Base-by-base conservation (phyloP, 2,113 vertebrate genomes). In the Paratilapia polleni region DNA sequence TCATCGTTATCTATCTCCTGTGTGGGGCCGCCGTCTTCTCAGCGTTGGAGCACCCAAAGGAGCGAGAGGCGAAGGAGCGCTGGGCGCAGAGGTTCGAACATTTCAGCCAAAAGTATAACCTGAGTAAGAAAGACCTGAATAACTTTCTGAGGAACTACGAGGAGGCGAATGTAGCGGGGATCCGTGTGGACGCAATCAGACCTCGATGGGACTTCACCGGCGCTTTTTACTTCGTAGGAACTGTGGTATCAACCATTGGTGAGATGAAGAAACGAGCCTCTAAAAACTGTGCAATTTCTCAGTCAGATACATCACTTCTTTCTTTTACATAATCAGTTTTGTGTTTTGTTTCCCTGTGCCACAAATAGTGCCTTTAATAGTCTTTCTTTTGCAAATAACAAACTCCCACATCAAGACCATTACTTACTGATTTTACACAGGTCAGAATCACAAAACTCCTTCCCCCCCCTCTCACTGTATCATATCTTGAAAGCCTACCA, bases 221-320 rank as follows among this genome's bases (percentile, higher is more conserved):
- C 17, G 97, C 98, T 2, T 98, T 99, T 90, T 99, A 98, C 93
- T 99, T 99, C 94, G 98, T 98, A 89, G 97, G 97, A 68, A 99
- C 98, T 13, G 98, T 99, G 64, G 98, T 99, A 61, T 99, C 98
- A 31, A 99, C 98, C 11, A 98, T 99, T 57, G 98, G 98, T 99
- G 94, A 97, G 97, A 79, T 2, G 28, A 3, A 60, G 28, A 63
- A 6, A 60, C 2, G 8, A 2, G 5, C 24, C 5, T 60, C 57
- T 36, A 15, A 9, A 41, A 56, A n/a, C 66, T 47, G 43, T 47
- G 9, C 2, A 7, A 19, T 34, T 41, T 13, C 15, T 0, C 36
- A 17, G 14, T 49, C 36, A 60, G 28, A 68, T 20, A 0, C 24
- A 43, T 58, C 19, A 57, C 34, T 31, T 58, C 1, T 5, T 14